Base-by-base conservation (phyloP, 2,888 invertebrate species). In the Cheilosia grossa region DNA sequence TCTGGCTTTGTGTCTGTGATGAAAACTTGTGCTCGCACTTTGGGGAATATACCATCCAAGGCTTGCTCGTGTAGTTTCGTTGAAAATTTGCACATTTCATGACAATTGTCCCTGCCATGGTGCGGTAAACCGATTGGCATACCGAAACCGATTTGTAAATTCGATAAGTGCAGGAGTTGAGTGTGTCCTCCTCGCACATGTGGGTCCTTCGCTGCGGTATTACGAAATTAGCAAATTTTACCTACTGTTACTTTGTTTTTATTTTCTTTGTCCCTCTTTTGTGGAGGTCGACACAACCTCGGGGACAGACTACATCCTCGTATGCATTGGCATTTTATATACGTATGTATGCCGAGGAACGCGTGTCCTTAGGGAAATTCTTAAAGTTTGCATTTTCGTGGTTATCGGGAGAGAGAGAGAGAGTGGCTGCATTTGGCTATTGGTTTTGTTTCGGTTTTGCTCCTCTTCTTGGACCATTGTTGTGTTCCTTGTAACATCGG, bases 161-260 rank as follows among this genome's bases (percentile, higher is more conserved):
- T 81, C 85, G 75, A 85, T 81, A 77, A 85, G 75, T 72, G 61
- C 80, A 58, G 47, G 24, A 58, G 51, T 63, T 15, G 44, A 56
- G 10, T 19, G 13, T 61, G 63, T 63, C 42, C 30, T 2, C 19
- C 15, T 67, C 33, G 24, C 17, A 63, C 24, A 24, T 33, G 24
- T 17, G 61, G 61, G 72, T 79, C 78, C 24, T 79, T 79, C 58
- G 69, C 72, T 85, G 61, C 30, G 30, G 70, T 75, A 67, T 66
- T 75, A 67, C 24, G 67, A 81, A 85, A 85, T 85, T 85, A 85
- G 67, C 70, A 77, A 85, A 81, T 81, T 85, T 75, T 56, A 79
- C 6, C 17, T 63, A 10, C 4, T 37, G 37, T 37, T 27, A 17
- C 15, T 2, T 9, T 27, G 72, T 49, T 80, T 67, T 44, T 54